Evolutionary conservation across 2,113 vertebrate species (phyloP).

Genomic region (Lagenorhynchus albirostris): DNA sequence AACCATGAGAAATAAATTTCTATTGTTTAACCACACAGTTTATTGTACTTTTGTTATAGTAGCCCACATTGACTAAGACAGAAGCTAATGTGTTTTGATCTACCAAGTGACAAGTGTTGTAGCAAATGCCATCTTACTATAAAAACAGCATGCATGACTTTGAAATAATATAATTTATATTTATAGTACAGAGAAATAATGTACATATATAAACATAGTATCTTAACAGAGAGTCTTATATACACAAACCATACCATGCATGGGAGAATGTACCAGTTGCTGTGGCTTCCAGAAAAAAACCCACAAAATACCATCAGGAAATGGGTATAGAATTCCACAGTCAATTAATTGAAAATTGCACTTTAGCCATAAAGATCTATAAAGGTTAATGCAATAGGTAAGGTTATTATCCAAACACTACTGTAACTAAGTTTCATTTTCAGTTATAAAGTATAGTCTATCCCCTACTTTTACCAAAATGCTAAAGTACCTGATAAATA

Average conservation of each 20-base stretch:
- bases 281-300: neutral
- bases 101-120: neutral
- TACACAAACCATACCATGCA: neutral
- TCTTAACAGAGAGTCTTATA: neutral
- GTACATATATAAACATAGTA: neutral
- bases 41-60: neutral
- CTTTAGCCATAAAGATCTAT: neutral
- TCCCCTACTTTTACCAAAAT: neutral
- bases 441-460: constrained; percentile 2
- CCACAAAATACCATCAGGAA: neutral
- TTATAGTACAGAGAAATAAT: neutral
- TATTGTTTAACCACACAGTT: neutral
- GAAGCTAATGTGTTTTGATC: neutral
- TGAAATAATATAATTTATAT: neutral
- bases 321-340: neutral
- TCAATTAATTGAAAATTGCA: neutral
- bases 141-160: neutral
- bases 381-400: constrained; percentile 30
- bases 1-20: neutral
- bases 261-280: neutral
- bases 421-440: constrained; percentile 30
- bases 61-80: neutral
- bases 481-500: neutral
- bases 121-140: neutral
- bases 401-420: neutral